phyloP scores from a whole-genome alignment of 2,113 vertebrate species.

The Thamnophis sirtalis region DNA sequence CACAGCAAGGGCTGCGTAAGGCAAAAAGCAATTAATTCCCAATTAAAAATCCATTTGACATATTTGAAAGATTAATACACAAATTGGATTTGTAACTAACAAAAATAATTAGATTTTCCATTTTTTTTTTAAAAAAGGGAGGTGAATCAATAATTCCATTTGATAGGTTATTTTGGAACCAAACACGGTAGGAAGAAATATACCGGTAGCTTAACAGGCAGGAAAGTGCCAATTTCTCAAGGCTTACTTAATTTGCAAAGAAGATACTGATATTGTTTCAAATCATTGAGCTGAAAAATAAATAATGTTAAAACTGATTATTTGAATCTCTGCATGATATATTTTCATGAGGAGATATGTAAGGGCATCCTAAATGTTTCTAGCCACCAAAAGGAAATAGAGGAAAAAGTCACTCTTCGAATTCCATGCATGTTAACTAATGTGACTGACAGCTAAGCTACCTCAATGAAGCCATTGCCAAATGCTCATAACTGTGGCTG shows the following conservation, averaged over 20 bases:
- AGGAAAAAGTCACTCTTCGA: no score
- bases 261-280: neutral
- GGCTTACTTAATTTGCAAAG: neutral
- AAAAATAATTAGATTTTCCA: slow-evolving; percentile 48
- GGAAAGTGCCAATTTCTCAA: neutral
- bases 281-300: neutral
- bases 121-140: neutral
- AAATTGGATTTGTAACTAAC: slow-evolving; percentile 61
- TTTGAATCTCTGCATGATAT: neutral
- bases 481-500: no score
- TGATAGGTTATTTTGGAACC: neutral
- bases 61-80: slow-evolving; percentile 66
- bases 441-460: neutral
- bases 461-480: no score
- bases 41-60: slow-evolving; percentile 70
- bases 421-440: neutral
- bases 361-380: neutral
- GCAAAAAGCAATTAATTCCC: slow-evolving; percentile 63
- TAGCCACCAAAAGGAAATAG: neutral
- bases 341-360: no score
- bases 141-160: slow-evolving; percentile 35
- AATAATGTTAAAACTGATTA: neutral
- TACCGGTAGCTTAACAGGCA: neutral
- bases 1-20: slow-evolving; percentile 45
- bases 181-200: neutral